Base-by-base conservation (phyloP, 2,113 vertebrate species). In the Menura novaehollandiae region DNA sequence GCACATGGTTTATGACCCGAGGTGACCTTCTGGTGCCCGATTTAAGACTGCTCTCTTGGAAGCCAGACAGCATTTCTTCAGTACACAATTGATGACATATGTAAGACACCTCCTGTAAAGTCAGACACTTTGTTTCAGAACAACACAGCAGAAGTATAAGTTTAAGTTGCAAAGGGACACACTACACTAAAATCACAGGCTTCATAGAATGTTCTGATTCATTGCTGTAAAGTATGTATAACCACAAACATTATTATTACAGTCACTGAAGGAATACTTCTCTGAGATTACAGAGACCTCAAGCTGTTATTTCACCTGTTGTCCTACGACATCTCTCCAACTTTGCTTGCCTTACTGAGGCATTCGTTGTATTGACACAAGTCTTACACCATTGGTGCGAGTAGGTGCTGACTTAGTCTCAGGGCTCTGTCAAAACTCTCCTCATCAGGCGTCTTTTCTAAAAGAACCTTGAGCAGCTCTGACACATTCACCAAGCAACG, bases 81-180 rank as follows among this genome's bases (percentile, higher is more conserved):
- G 84, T 47, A 81, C 60, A 73, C 60, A 96, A 82, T 56, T 96
- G 63, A 78, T 95, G 94, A 97, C 93, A 84, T 67, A 91, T 26
- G 15, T 30, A 94, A 86, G 86, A 87, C 52, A 85, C 35, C 81
- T 94, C 95, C 90, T 95, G 74, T 91, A 78, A 96, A 97, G 91
- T 66, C 79, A 81, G 79, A 84, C 51, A 71, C 1, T 3, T 59
- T 88, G 52, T 71, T 88, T 91, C 91, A 86, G 89, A 97, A 80
- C 22, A 95, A 96, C 78, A 78, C 39, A 68, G 78, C 93, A 68
- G 76, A 94, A 96, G 91, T 49, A 5, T 93, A 97, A 92, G 74
- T 87, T 89, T 75, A 95, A 94, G 95, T 52, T 93, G 75, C 95
- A 96, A 91, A 96, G 62, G 78, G 67, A 92, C 56, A 80, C 66